A percentile compares a stretch with the other conserved stretches of the same genome.
These are phyloP conservation scores for Callyntrura sp. DNA, from an alignment of 2,888 invertebrate species.

Conservation along the genomic window DNA sequence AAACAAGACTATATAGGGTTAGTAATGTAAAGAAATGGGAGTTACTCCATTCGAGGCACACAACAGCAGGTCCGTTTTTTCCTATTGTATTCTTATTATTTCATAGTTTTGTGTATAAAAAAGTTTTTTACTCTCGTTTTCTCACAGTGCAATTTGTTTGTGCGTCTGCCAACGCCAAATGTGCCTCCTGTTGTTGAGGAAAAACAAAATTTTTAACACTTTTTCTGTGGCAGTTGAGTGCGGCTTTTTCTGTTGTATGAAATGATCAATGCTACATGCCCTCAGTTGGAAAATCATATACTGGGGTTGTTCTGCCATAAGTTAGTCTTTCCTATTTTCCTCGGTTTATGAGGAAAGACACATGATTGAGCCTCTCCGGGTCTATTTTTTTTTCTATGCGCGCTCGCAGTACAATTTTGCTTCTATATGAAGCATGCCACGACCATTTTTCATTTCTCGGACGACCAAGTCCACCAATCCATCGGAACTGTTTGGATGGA, in stretches of 20 bases:
- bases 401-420: background rate
- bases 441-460: constrained; percentile 40
- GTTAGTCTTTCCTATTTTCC: constrained; percentile 7
- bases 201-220: constrained; percentile 56
- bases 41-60: background rate
- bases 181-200: constrained; percentile 51
- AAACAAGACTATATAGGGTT: background rate
- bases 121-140: constrained; percentile 17
- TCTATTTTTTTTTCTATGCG: too few species aligned
- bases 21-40: background rate
- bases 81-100: constrained; percentile 34
- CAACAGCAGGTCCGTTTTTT: constrained; percentile 37
- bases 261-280: constrained; percentile 60
- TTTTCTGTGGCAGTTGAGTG: constrained; percentile 51
- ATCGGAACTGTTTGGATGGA: background rate
- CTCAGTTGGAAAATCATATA: constrained; percentile 35
- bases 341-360: constrained; percentile 17
- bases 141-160: constrained; percentile 19
- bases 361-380: constrained; percentile 22
- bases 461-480: background rate
- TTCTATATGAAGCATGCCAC: constrained; percentile 40
- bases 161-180: constrained; percentile 44
- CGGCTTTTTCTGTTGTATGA: constrained; percentile 42
- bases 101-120: constrained; percentile 3
- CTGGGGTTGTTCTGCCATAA: constrained; percentile 8